Evolutionary conservation across 2,888 invertebrate genomes (phyloP), one percentile per base, ranked within the genome.

Genomic region (Phyllotreta striolata): DNA sequence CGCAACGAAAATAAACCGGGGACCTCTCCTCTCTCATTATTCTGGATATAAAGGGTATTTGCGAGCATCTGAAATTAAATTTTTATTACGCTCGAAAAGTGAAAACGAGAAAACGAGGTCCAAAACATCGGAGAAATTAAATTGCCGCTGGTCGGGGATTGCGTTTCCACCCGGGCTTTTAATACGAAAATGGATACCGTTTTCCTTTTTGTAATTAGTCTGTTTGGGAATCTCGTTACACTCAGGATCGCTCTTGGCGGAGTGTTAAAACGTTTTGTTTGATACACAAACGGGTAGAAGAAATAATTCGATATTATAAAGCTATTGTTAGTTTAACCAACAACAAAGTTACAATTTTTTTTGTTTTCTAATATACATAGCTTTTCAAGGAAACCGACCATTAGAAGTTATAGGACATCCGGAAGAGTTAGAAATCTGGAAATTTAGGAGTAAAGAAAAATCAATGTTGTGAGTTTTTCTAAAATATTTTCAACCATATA

Each of bases 131-230:
- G 37, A 34, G 12, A 49, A 49, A 49, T 49, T 34, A 9, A 54
- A 41, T 54, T 54, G 54, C 54, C 41, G 40, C 39, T 7, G 24
- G 39, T 54, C 40, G 38, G 39, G 41, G 6, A 6, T 8, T 35
- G 54, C 13, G 12, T 41, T 41, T n/a, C 13, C 40, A 10, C 54
- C 54, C 24, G 24, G 40, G 38, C 10, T 38, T 52, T 52, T 52
- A 52, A 40, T 55, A 55, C 13, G 35, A 47, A 47, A 47, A 6
- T 47, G 47, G 47, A 47, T 9, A 47, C 14, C 47, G 47, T 47
- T 47, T 47, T 10, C 37, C 6, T 12, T 12, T 37, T 9, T 51
- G 6, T 12, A 52, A 52, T 52, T 39, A 39, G 52, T 47, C 13
- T 4, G 6, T 13, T 52, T 34, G 37, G 34, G 51, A 35, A 51